Evolutionary conservation across 2,113 vertebrate genomes (phyloP), one percentile per base, ranked within the genome.

Genomic region (Mesitornis unicolor): DNA sequence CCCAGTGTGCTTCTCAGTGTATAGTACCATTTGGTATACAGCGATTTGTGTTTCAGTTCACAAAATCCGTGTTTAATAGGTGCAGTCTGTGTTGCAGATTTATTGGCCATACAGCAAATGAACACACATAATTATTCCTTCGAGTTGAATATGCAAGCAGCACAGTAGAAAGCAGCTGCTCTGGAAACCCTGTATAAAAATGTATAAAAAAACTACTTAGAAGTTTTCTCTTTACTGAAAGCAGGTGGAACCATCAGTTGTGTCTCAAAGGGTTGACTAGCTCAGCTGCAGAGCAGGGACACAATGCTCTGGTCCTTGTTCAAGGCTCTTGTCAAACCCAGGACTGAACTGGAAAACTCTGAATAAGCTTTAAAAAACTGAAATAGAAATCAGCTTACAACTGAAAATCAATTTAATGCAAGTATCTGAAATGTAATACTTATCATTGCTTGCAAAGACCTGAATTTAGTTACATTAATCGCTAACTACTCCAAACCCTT

Each of bases 41-140:
- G 20, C 5, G 15, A 51, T 71, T 24, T n/a, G 21, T 69, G 20
- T 33, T 31, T 5, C 16, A 89, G 9, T 16, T 83, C 65, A 64
- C 33, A 63, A 68, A 71, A n/a, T 31, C 33, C 1, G 0, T 7
- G 0, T 50, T 54, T 42, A 20, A 26, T 57, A 50, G 31, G 11
- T n/a, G 17, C 1, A 5, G 2, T 3, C 33, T 56, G 16, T 13
- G n/a, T 13, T 51, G 11, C 7, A 22, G 56, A 16, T 68, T 45
- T 61, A 13, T 59, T 67, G 1, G 42, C 40, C 25, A 0, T 11
- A 9, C 18, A 73, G 24, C 24, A 79, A 82, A 63, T 6, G 47
- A 68, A 15, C 16, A 18, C 17, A 8, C 26, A 5, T 53, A 42
- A 14, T 26, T 63, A 31, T 61, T 90, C 51, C 43, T 87, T 64